Conservation (phyloP, 2,888 invertebrate species). For the Drosophila helvetica region DNA sequence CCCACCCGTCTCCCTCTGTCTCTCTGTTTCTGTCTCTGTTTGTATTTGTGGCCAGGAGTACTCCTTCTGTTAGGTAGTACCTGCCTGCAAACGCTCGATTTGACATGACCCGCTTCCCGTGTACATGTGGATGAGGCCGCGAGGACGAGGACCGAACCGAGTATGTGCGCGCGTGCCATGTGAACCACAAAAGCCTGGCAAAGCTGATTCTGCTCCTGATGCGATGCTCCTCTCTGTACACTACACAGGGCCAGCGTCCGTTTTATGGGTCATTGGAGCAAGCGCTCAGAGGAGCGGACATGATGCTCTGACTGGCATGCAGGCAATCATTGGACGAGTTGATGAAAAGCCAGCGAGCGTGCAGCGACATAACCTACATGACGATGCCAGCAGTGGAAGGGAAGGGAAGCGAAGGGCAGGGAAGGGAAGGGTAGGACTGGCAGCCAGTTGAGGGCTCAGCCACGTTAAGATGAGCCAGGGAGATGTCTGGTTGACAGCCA, state of each 20-base stretch:
- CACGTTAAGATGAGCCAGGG: conserved; percentile 49
- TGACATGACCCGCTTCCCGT: conserved; percentile 54
- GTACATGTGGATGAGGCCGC: not conserved
- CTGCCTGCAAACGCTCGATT: conserved; percentile 47
- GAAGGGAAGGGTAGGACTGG: not conserved
- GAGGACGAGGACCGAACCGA: not conserved
- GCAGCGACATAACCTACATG: conserved; percentile 73
- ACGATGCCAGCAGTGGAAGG: conserved; percentile 45
- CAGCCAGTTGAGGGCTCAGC: conserved; percentile 33
- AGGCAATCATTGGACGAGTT: conserved; percentile 63
- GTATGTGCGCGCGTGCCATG: conserved; percentile 58
- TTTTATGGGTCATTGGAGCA: conserved; percentile 76
- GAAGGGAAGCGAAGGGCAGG: not conserved
- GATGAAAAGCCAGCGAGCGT: conserved; percentile 72
- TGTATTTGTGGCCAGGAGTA: conserved; percentile 20
- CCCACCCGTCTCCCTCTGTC: not conserved
- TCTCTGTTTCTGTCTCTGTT: not conserved
- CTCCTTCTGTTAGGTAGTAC: not conserved
- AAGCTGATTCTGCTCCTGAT: conserved; percentile 33
- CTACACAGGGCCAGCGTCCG: conserved; percentile 46
- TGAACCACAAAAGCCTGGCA: conserved; percentile 62
- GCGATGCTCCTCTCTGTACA: not conserved
- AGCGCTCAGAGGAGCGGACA: conserved; percentile 37
- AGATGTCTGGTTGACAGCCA: conserved; percentile 58
- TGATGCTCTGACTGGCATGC: conserved; percentile 17